phyloP scores from a whole-genome alignment of 2,888 invertebrate genomes.

The Platycheirus rosarum region DNA sequence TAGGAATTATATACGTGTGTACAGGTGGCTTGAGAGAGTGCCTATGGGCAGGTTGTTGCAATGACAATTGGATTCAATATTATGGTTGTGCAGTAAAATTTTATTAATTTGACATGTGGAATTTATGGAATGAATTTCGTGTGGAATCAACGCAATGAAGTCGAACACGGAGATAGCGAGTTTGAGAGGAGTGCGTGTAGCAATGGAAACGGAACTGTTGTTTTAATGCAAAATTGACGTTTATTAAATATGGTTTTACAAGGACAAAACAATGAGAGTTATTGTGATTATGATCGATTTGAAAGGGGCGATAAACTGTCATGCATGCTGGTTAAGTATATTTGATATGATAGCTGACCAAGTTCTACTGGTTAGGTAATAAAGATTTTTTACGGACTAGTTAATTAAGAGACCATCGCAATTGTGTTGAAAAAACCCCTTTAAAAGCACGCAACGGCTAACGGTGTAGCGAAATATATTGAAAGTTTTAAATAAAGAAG shows the following conservation, averaged over 20 bases:
- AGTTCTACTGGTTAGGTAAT: no score
- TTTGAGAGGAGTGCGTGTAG: conserved; percentile 16
- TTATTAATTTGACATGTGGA: conserved; percentile 65
- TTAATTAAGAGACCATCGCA: no score
- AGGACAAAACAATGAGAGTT: no score
- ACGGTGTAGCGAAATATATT: no score
- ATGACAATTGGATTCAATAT: conserved; percentile 35
- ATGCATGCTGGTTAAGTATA: no score
- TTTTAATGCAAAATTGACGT: conserved; percentile 32
- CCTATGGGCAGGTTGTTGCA: conserved; percentile 38
- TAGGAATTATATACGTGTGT: conserved; percentile 1
- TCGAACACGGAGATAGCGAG: background rate
- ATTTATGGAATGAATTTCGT: conserved; percentile 68
- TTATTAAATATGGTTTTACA: conserved; percentile 39
- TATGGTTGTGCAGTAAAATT: conserved; percentile 35
- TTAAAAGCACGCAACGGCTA: no score
- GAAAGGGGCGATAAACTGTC: background rate
- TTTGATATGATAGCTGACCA: no score
- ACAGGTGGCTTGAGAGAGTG: conserved; percentile 65
- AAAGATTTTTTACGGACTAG: no score
- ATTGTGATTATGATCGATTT: background rate
- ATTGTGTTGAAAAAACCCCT: no score
- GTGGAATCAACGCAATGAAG: conserved; percentile 61
- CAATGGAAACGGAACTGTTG: conserved; percentile 23
- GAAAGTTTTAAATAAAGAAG: no score